Conservation (phyloP, 2,113 vertebrate genomes). For the Anoplopoma fimbria region DNA sequence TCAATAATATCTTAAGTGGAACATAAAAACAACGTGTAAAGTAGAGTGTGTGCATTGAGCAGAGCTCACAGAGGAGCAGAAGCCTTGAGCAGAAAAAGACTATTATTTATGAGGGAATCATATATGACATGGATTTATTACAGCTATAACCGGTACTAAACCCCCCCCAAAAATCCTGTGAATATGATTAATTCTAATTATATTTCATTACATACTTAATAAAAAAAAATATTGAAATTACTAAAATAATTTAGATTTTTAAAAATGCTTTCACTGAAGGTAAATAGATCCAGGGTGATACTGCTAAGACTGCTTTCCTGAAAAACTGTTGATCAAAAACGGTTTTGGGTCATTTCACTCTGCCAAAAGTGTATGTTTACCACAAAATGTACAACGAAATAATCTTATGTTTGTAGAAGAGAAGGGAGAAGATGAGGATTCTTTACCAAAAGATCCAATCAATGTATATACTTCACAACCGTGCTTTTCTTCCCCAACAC, state of each 20-base stretch:
- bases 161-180: background rate
- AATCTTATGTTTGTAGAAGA: background rate
- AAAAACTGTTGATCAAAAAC: background rate
- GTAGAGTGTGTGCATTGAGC: constrained; percentile 5
- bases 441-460: background rate
- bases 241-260: too few species aligned
- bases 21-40: constrained; percentile 15
- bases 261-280: background rate
- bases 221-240: background rate
- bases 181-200: background rate
- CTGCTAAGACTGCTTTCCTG: background rate
- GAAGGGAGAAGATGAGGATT: background rate
- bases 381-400: background rate
- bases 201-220: too few species aligned
- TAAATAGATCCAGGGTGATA: background rate
- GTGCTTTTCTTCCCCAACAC: background rate
- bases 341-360: background rate
- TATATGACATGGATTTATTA: background rate
- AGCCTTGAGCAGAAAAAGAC: background rate
- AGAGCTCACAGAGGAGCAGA: background rate
- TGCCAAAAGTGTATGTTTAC: background rate
- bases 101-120: background rate
- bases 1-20: constrained; percentile 10
- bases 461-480: background rate
- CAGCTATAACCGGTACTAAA: background rate